Percentiles rank a stretch among this genome's conserved stretches.
These are phyloP conservation scores for Montipora sp. DNA, from an alignment of 64 coral and sea anemone species.

Conservation along the genomic window DNA sequence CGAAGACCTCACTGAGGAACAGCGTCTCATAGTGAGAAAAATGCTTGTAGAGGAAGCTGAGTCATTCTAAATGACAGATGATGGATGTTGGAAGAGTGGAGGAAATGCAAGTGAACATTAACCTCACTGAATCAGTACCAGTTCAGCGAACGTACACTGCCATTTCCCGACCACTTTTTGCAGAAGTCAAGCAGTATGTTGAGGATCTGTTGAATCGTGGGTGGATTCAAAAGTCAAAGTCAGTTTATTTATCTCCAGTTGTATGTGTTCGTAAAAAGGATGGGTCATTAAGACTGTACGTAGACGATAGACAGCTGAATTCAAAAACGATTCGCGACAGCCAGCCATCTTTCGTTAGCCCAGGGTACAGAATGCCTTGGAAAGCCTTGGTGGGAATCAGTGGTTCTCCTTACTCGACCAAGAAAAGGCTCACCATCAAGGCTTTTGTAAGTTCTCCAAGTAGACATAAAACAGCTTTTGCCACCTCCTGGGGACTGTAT, in stretches of 20 bases:
- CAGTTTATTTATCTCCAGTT: slow-evolving; percentile 1
- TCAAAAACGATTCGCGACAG: background rate
- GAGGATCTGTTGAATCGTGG: background rate
- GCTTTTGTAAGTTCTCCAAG: background rate
- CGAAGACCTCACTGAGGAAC: slow-evolving; percentile 33
- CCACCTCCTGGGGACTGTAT: background rate
- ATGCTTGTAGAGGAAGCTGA: slow-evolving; percentile 53
- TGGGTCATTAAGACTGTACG: background rate
- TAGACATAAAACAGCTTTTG: background rate
- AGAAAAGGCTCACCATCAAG: background rate
- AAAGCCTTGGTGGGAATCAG: background rate
- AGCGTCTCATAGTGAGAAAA: slow-evolving; percentile 11
- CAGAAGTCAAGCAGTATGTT: slow-evolving; percentile 25
- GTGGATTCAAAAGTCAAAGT: background rate
- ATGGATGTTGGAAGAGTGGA: slow-evolving; percentile 34
- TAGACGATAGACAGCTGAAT: background rate
- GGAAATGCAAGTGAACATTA: background rate
- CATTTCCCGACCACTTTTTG: slow-evolving; percentile 43
- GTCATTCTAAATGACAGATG: slow-evolving; percentile 38
- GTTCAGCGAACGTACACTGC: slow-evolving; percentile 23
- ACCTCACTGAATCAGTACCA: background rate
- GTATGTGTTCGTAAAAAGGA: slow-evolving; percentile 27
- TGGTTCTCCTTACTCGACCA: background rate
- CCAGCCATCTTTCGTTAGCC: background rate
- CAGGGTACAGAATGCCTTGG: background rate